Evolutionary conservation across 1,140 invertebrate genomes (phyloP).

Genomic region (Cyclargus thomasi): DNA sequence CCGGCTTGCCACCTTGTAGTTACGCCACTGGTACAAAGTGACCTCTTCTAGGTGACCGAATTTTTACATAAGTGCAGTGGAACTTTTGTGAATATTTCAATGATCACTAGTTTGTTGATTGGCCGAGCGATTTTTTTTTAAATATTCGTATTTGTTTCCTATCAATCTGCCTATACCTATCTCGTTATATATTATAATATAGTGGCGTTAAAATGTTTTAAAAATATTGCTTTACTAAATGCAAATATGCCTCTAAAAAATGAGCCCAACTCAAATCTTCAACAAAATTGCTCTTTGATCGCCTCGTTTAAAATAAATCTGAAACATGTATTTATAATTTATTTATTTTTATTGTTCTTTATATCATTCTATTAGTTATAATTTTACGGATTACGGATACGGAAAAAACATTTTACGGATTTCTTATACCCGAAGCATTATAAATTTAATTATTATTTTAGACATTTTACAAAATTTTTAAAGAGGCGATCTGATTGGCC

Average conservation of each 20-base stretch:
- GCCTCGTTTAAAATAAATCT: not conserved
- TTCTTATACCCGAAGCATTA: not conserved
- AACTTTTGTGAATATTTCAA: conserved; percentile 28
- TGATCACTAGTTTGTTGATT: conserved; percentile 13
- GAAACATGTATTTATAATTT: not conserved
- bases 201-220: not conserved
- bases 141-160: not conserved
- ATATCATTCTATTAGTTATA: not conserved
- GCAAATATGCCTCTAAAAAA: not conserved
- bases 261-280: not conserved
- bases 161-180: conserved; percentile 8
- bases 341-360: not conserved
- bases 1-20: too few species aligned
- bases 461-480: not conserved
- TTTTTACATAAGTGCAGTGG: conserved; percentile 61
- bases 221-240: not conserved
- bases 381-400: not conserved
- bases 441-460: not conserved
- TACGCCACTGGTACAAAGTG: too few species aligned
- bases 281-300: not conserved
- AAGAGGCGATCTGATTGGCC: conserved; percentile 26
- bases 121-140: conserved; percentile 17
- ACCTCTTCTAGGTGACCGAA: conserved; percentile 73
- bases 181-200: not conserved
- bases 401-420: not conserved